Evolutionary conservation across 2,888 invertebrate genomes (phyloP), one percentile per base, ranked within the genome.

Genomic region (Augiades crinisus): DNA sequence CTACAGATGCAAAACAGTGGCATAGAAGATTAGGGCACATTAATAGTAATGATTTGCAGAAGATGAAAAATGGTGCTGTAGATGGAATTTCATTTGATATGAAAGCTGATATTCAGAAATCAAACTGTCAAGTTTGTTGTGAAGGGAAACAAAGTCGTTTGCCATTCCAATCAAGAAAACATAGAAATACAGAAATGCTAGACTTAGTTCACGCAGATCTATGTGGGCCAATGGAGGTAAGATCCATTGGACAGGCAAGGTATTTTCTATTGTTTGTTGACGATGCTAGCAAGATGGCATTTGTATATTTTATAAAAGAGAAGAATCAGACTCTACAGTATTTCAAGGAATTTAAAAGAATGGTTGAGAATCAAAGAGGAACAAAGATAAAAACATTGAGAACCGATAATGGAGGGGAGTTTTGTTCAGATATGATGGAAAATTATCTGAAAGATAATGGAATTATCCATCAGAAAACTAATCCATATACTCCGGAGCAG

Each of bases 221-320:
- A 27, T 61, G 62, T 47, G 55, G 52, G 44, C 50, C 55, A 55
- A 58, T 53, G 37, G 47, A 37, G 33, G 41, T 5, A 40, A 36
- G 16, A 19, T 56, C 13, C 24, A 54, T 36, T 56, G 57, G 27
- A n/a, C 31, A 19, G 3, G 12, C 58, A 5, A 56, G 22, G 34
- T 62, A 59, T 7, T 62, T 55, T 54, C 49, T 72, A 1, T 56
- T 64, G 0, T 72, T 75, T 50, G 58, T 70, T 1, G 73, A 75
- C 57, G 70, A 76, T 52, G 59, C 46, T 38, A 36, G 60, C 30
- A 27, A 54, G 33, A 34, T 34, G 33, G 10, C 21, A 22, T 34
- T 22, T 34, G 33, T 34, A 13, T 45, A 45, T 33, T 45, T 45
- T 19, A 5, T 61, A 1, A 57, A 59, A 19, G 19, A 22, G 1